A percentile compares a stretch with the other conserved stretches of the same genome.
phyloP scores from a whole-genome alignment of 2,888 invertebrate species.

The Patella depressa region DNA sequence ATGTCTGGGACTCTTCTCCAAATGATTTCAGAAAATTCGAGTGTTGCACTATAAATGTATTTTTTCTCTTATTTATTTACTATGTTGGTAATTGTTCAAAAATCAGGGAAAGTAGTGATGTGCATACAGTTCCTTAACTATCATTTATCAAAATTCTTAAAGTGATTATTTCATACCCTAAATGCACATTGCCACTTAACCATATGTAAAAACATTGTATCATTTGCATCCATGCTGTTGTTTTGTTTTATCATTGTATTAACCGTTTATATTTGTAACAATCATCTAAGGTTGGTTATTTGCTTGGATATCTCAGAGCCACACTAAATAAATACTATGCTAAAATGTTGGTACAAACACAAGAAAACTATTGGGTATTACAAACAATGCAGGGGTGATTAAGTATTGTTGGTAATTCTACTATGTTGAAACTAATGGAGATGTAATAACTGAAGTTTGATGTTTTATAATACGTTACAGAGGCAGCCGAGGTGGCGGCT shows the following conservation, averaged over 20 bases:
- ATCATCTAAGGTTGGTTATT: slow-evolving; percentile 6
- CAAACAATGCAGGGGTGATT: background rate
- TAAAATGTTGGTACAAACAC: background rate
- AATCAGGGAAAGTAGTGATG: background rate
- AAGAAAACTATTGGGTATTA: background rate
- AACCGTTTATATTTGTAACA: background rate
- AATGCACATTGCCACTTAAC: no score
- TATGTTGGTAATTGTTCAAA: no score
- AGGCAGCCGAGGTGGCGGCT: slow-evolving; percentile 64
- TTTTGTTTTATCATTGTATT: background rate
- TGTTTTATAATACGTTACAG: slow-evolving; percentile 53
- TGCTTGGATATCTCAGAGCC: slow-evolving; percentile 9
- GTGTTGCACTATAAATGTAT: no score
- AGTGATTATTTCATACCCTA: no score
- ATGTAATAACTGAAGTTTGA: slow-evolving; percentile 13
- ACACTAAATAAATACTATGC: background rate
- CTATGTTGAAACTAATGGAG: background rate
- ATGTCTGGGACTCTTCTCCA: no score
- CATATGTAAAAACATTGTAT: background rate
- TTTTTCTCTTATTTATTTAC: no score
- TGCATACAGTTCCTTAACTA: background rate
- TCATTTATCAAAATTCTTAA: no score
- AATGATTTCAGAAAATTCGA: no score
- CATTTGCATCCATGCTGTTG: background rate
- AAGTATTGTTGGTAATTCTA: background rate